Base-by-base conservation (phyloP, 2,797 vertebrate species). In the Discoglossus pictus region DNA sequence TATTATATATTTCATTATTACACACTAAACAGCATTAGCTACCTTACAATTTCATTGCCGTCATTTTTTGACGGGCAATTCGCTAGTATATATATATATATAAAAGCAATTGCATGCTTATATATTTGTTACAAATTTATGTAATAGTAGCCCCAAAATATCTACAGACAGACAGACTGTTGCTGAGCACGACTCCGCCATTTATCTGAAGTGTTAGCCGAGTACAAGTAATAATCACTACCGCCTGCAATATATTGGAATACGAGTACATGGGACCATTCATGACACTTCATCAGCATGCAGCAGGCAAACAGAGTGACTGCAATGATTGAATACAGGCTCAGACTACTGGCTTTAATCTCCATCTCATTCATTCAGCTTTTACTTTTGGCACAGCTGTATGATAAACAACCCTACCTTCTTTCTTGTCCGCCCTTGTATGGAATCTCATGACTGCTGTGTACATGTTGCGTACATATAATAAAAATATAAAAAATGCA, bases 311-410 rank as follows among this genome's bases (percentile, higher is more conserved):
- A 83, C 83, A 74, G 75, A 76, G 81, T 80, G 83, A 88, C 85
- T 87, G 85, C 78, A 78, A 83, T 88, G 88, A 89, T 87, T 93
- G 92, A 92, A 92, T 92, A 88, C 90, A 88, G 84, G 90, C 89
- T 89, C 83, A 81, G 83, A 89, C 78, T 86, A 84, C 88, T 90
- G 87, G 84, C 90, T 93, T 93, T 95, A 93, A 94, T 92, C 91
- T 92, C 89, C 82, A 88, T 84, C 86, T 87, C 86, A 89, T 93
- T 93, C 91, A 93, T 92, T 88, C 86, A 83, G 87, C 77, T 80
- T 84, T 86, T 70, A 83, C 86, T 84, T 79, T 87, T 71, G 81
- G 85, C 88, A 92, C 91, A 92, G 90, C 89, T 92, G 89, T 87
- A 89, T 87, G 85, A 92, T 91, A 92, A 92, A 93, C 91, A 90